Evolutionary conservation across 2,888 invertebrate genomes (phyloP).

Genomic region (Erpobdella octoculata): DNA sequence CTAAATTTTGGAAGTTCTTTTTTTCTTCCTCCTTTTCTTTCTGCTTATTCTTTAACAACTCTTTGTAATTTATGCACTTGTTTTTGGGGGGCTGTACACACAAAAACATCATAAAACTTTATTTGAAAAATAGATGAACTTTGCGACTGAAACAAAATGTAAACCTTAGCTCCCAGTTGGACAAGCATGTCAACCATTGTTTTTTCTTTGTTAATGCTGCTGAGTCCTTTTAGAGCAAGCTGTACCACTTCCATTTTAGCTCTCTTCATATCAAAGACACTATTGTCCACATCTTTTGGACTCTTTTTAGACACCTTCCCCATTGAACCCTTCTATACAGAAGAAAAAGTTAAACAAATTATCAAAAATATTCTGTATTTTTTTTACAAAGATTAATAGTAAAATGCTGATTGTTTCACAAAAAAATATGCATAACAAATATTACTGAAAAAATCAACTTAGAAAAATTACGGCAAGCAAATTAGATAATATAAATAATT

Average conservation of each 20-base stretch:
- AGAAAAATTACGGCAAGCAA: too few relatives aligned
- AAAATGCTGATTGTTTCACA: too few relatives aligned
- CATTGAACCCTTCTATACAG: too few relatives aligned
- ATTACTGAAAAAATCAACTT: too few relatives aligned
- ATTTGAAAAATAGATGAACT: background rate
- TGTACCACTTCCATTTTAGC: slow-evolving; percentile 74
- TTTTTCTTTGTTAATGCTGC: slow-evolving; percentile 64
- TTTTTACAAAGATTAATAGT: too few relatives aligned
- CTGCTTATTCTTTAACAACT: background rate
- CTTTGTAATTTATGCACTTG: slow-evolving; percentile 17
- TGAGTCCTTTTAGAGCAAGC: slow-evolving; percentile 72
- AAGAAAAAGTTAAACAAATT: too few relatives aligned
- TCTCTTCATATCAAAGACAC: slow-evolving; percentile 61
- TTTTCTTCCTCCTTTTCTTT: slow-evolving; percentile 9
- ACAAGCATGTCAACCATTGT: slow-evolving; percentile 72
- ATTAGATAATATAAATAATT: too few relatives aligned
- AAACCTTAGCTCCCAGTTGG: slow-evolving; percentile 69
- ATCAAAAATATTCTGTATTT: too few relatives aligned
- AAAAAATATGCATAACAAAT: too few relatives aligned
- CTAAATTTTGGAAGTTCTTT: background rate
- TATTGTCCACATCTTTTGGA: background rate
- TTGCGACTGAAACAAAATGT: background rate
- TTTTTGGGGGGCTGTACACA: slow-evolving; percentile 16
- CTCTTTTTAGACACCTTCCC: background rate
- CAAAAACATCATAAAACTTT: background rate